Base-by-base conservation (phyloP, 1,140 invertebrate genomes). In the Lasioglossum baleicum region DNA sequence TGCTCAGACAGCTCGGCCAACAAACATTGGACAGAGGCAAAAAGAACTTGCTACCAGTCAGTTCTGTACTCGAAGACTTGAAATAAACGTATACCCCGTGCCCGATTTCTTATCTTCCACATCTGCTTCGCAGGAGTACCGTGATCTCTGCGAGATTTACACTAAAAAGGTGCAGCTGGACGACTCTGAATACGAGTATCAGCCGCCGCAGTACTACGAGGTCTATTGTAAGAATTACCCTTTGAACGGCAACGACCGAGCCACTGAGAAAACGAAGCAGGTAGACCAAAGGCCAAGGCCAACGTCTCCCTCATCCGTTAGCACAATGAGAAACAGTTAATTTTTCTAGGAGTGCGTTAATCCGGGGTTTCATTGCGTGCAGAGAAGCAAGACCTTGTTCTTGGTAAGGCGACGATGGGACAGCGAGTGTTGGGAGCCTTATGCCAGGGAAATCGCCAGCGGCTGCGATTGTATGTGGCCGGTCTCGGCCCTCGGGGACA, bases 391-490 rank as follows among this genome's bases (percentile, higher is more conserved):
- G 58, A 88, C 86, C 0, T 60, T 94, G 20, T 85, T 90, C 42
- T 82, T 94, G 40, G 83, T 91, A 5, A 84, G 91, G 77, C 89
- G 92, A 53, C 85, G 80, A 65, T 92, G 89, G 88, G 88, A 89
- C 2, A 84, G 73, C n/a, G 89, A 92, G 7, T 93, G 92, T 77
- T 94, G 93, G 93, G 91, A 93, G 69, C 86, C 90, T n/a, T 88
- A 88, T 20, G 89, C 89, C 2, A 92, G 88, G 71, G 80, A 90
- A 69, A 87, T 93, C 31, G 83, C 91, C 7, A 93, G 92, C 17
- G 92, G 91, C 66, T 94, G 93, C 51, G 93, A 94, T 42, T 94
- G 93, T 66, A 94, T 94, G 93, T 93, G 93, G 92, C 92, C 92
- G 2, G 88, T 88, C 15, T 88, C 89, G 40, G 81, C 60, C 53